Evolutionary conservation across 2,797 vertebrate species (phyloP).

Genomic region (Galagoides demidoff): DNA sequence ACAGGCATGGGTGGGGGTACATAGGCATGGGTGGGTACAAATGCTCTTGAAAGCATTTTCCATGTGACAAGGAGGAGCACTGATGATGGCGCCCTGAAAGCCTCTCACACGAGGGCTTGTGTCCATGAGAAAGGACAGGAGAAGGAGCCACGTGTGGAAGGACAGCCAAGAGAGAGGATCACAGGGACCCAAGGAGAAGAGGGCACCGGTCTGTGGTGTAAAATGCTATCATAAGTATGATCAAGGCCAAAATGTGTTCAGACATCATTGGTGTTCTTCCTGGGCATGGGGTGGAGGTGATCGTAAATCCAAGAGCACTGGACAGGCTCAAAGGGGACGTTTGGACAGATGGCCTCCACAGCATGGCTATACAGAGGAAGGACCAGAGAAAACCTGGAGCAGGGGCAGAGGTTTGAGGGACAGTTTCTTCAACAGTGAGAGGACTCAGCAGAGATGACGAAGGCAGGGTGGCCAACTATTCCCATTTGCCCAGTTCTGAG

Average conservation of each 20-base stretch:
- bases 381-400: neutral
- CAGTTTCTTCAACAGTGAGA: neutral
- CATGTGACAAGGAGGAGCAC: neutral
- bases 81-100: fast-evolving
- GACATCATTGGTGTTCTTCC: neutral
- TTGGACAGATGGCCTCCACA: neutral
- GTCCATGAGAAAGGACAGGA: neutral
- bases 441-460: neutral
- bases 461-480: fast-evolving
- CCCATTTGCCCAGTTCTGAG: neutral
- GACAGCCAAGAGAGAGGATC: neutral
- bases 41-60: neutral
- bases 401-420: neutral
- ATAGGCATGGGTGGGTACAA: neutral
- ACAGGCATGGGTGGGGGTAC: neutral
- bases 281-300: neutral
- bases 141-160: neutral
- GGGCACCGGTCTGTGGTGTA: fast-evolving
- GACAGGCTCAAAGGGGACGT: neutral
- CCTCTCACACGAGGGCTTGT: neutral
- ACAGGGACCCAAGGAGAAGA: neutral
- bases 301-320: neutral
- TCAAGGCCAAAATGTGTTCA: too few relatives aligned
- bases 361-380: neutral
- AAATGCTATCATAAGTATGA: fast-evolving